Evolutionary conservation across 2,888 invertebrate genomes (phyloP).

Genomic region (Lissocephala sabroskyi): DNA sequence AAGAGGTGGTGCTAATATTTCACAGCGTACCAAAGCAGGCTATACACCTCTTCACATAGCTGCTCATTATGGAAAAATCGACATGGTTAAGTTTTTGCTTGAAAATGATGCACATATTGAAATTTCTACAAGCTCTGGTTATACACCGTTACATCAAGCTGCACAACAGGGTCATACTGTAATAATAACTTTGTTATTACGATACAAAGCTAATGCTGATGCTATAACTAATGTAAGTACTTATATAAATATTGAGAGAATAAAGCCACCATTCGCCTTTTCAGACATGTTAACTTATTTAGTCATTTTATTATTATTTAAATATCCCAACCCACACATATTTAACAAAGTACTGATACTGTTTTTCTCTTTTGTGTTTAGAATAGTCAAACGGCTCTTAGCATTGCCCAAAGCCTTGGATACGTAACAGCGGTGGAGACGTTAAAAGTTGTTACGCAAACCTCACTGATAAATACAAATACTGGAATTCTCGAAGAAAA

Average conservation of each 20-base stretch:
- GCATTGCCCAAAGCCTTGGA: conserved; percentile 96
- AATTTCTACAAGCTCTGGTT: conserved; percentile 83
- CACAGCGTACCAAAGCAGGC: conserved; percentile 85
- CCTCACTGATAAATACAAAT: conserved; percentile 78
- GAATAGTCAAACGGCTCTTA: conserved; percentile 97
- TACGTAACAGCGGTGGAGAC: conserved; percentile 99
- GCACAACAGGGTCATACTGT: conserved; percentile 98
- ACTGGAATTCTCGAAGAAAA: conserved; percentile 83
- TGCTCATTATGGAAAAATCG: conserved; percentile 95
- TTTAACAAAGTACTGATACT: conserved; percentile 1
- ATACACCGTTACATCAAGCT: conserved; percentile 97
- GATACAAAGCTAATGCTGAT: conserved; percentile 95
- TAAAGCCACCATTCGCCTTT: no score
- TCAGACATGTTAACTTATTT: not conserved
- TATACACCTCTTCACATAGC: conserved; percentile 98
- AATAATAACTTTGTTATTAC: conserved; percentile 92
- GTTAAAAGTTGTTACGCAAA: conserved; percentile 91
- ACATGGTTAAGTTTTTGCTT: conserved; percentile 90
- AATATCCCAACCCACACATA: no score
- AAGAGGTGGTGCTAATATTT: conserved; percentile 83
- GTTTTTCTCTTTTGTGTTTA: conserved; percentile 65
- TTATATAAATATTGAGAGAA: no score
- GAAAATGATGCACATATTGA: conserved; percentile 92
- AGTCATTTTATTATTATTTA: conserved; percentile 7
- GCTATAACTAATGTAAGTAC: conserved; percentile 90